Conservation (phyloP, 2,113 vertebrate species). For the Sturnira hondurensis region DNA sequence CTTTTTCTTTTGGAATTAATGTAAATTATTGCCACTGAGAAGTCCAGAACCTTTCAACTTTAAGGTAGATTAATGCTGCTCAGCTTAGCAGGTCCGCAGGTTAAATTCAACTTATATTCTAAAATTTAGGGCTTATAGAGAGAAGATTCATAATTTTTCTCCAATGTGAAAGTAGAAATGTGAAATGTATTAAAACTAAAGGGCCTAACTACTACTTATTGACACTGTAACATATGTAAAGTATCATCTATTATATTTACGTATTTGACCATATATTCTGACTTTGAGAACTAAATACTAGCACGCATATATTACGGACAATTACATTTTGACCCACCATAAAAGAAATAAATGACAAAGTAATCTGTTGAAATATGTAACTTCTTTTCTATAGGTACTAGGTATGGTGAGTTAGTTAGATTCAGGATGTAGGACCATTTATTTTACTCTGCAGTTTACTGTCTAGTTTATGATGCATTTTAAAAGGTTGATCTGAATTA, state of each 20-base stretch:
- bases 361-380: not conserved
- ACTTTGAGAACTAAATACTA: conserved; percentile 14
- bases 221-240: not conserved
- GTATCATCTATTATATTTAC: conserved; percentile 23
- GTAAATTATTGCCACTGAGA: not conserved
- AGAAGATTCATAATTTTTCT: not conserved
- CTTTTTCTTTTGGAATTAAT: conserved; percentile 1
- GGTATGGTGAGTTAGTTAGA: not conserved
- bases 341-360: not conserved
- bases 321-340: not conserved
- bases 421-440: not conserved
- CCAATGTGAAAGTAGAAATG: not conserved
- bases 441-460: not conserved
- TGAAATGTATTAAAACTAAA: not conserved
- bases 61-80: not conserved
- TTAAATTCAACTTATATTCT: not conserved
- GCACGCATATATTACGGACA: not conserved
- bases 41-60: not conserved
- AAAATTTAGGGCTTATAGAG: not conserved
- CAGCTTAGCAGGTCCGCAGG: not conserved
- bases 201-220: not conserved
- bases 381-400: not conserved
- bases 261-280: not conserved
- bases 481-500: not conserved
- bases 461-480: not conserved